Evolutionary conservation across 2,113 vertebrate species (phyloP), one percentile per base, ranked within the genome.

Genomic region (Tragelaphus buxtoni): DNA sequence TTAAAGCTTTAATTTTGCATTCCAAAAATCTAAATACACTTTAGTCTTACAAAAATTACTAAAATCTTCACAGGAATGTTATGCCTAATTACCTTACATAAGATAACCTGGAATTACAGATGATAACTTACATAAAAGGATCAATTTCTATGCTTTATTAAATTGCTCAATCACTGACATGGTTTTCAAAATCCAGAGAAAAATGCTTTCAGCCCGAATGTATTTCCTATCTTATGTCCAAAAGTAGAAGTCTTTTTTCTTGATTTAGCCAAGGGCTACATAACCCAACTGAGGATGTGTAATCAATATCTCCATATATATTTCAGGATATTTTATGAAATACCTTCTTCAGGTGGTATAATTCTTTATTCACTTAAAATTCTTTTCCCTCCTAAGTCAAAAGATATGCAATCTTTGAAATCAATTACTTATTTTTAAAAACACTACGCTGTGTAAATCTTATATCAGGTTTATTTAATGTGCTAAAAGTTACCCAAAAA

Each of bases 51-150:
- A 90, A 32, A 98, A 98, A 98, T 96, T 63, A 96, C 88, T 91
- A 96, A 88, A 98, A 96, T 90, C 86, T 88, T 82, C n/a, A 35
- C 16, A 96, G 94, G 74, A 97, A 98, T 97, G 96, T 88, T 69
- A 3, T 39, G 14, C 53, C 9, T 97, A 98, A 98, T 93, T 49
- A 85, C 81, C 83, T 95, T 96, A 97, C 10, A 26, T 42, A 93
- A 90, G 49, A 77, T 26, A 60, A 63, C 7, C 56, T 88, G 69
- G 80, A 42, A 72, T 58, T 49, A 72, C 22, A 17, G 26, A 79
- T 55, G 61, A 32, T 39, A 76, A 65, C 42, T 95, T 96, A 72
- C 39, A 77, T 79, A 89, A 79, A 77, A 63, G 22, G 39, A 63
- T 84, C 39, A 69, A 76, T 16, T 79, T 69, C 39, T 87, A 2